A percentile compares a stretch with the other conserved stretches of the same genome.
Conservation (phyloP, 2,888 invertebrate species). For the Meiosimyza platycephala region DNA sequence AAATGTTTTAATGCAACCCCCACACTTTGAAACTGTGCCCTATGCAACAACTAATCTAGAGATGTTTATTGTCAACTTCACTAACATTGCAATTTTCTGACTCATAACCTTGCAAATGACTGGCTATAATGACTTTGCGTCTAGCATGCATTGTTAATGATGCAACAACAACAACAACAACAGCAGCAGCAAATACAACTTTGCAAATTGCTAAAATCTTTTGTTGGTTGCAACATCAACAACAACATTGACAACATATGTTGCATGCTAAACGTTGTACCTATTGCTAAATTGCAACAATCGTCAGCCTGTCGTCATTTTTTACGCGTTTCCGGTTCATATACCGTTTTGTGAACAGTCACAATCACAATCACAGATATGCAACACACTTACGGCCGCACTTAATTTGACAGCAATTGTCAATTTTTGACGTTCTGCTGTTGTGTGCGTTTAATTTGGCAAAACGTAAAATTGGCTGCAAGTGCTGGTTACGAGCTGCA, state of each 20-base stretch:
- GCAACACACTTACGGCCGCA: neutral
- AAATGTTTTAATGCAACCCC: neutral
- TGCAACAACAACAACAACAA: conserved; percentile 14
- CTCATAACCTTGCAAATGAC: conserved; percentile 18
- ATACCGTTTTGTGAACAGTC: neutral
- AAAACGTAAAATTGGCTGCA: neutral
- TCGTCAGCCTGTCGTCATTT: neutral
- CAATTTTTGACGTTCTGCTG: conserved; percentile 22
- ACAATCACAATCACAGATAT: neutral
- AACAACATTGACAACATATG: conserved; percentile 22
- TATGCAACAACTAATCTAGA: neutral
- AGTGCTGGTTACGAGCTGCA: neutral
- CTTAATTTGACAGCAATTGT: conserved; percentile 30
- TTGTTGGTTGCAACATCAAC: conserved; percentile 11
- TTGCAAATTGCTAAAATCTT: neutral
- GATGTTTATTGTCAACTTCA: neutral
- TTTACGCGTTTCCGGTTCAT: conserved; percentile 28
- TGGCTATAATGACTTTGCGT: conserved; percentile 12
- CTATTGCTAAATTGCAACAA: neutral
- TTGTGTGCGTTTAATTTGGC: conserved; percentile 1
- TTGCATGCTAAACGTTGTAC: neutral
- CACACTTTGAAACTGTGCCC: neutral
- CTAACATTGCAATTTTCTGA: conserved; percentile 28
- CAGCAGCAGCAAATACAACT: neutral
- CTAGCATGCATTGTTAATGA: conserved; percentile 23